Base-by-base conservation (phyloP, 2,888 invertebrate species). In the Chelonus formosanus region DNA sequence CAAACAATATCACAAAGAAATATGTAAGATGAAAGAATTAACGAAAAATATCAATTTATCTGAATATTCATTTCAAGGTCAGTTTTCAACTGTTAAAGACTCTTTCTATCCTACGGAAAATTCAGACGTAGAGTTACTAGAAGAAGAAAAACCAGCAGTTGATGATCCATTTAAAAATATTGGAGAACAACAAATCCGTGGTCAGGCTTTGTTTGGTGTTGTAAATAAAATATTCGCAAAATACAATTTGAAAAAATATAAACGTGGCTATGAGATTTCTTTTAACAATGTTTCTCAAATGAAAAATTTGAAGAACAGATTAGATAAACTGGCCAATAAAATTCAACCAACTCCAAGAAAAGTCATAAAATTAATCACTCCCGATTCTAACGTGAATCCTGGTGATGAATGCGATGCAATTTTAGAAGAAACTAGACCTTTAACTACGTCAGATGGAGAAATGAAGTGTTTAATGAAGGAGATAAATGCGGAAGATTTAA, bases 11-110 rank as follows among this genome's bases (percentile, higher is more conserved):
- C 71, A 79, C 35, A 70, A 71, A 32, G 84, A 84, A 68, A 77
- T 81, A 65, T 72, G 73, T 10, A 83, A 78, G 68, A 83, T 84
- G 32, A 81, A 81, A 63, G 77, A 82, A 55, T 73, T 78, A 32
- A 78, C 76, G 0, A 75, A 75, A n/a, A 68, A 67, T 4, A 66
- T 72, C 31, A 44, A 52, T 6, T 57, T 5, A 8, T 69, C 73
- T 34, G 70, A 35, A 31, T 56, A 7, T 5, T n/a, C 31, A 31
- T 31, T 8, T 8, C 31, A 32, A 8, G n/a, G 69, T 31, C 8
- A n/a, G 20, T 40, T 35, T 3, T 10, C 58, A 44, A 32, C 53
- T 20, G 8, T 45, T 2, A 59, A 36, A 20, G 40, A 63, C 31
- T 59, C 40, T 50, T 59, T 50, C 48, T 40, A 40, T 48, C 52